Evolutionary conservation across 2,797 vertebrate genomes (phyloP).

Genomic region (Poecilia wingei): DNA sequence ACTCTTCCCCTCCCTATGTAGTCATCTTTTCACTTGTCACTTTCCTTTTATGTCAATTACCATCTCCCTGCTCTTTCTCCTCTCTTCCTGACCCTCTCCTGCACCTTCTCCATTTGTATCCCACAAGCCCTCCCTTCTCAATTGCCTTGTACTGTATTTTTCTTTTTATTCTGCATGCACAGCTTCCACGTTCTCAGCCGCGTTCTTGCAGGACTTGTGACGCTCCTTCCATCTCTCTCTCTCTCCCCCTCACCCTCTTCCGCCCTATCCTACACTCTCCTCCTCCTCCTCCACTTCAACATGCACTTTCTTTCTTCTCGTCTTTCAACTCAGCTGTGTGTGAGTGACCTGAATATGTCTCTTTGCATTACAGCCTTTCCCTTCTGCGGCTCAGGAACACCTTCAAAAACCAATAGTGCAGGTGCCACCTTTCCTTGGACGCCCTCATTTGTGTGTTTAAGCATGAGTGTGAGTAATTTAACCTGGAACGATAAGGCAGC

Average conservation of each 20-base stretch:
- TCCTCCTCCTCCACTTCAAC: slow-evolving; percentile 30
- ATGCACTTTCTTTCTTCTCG: slow-evolving; percentile 54
- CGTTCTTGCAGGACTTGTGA: slow-evolving; percentile 40
- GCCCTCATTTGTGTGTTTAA: slow-evolving; percentile 40
- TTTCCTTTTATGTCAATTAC: slow-evolving; percentile 75
- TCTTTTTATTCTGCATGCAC: slow-evolving; percentile 27
- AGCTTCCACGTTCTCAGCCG: slow-evolving; percentile 12
- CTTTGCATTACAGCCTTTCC: slow-evolving; percentile 76
- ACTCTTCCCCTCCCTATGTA: slow-evolving; percentile 53
- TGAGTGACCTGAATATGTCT: slow-evolving; percentile 88
- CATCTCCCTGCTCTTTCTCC: slow-evolving; percentile 37
- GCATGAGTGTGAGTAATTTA: slow-evolving; percentile 52
- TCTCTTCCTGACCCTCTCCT: slow-evolving; percentile 30
- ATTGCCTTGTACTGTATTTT: slow-evolving; percentile 21
- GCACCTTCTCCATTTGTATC: slow-evolving; percentile 49
- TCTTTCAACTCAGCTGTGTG: slow-evolving; percentile 64
- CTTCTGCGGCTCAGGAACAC: slow-evolving; percentile 59
- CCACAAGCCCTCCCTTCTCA: slow-evolving; percentile 18
- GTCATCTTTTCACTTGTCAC: slow-evolving; percentile 74
- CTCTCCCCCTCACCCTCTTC: slow-evolving; percentile 24
- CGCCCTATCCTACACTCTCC: slow-evolving; percentile 38
- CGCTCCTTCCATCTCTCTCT: slow-evolving; percentile 6
- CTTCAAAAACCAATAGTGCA: slow-evolving; percentile 60
- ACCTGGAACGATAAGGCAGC: slow-evolving; percentile 45
- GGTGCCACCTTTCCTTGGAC: slow-evolving; percentile 52